A percentile compares a stretch with the other conserved stretches of the same genome.
Evolutionary conservation across 2,113 vertebrate species (phyloP).

Genomic region (Protomyctophum bolini): DNA sequence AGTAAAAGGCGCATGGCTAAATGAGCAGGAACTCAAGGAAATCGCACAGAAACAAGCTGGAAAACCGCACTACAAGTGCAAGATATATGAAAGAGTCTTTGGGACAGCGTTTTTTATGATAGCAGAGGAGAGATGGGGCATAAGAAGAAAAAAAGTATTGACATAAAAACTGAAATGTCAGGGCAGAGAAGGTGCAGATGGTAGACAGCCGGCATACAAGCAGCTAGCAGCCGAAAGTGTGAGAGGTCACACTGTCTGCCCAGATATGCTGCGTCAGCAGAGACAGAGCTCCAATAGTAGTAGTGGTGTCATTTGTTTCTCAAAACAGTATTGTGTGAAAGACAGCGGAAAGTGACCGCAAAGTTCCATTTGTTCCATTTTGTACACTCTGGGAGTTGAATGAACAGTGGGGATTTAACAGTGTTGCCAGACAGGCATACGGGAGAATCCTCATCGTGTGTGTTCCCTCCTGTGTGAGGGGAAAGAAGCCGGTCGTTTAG

Average conservation of each 20-base stretch:
- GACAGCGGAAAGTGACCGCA: too few species aligned
- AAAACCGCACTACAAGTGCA: constrained; percentile 1
- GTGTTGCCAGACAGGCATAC: too few species aligned
- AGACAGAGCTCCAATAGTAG: constrained; percentile 22
- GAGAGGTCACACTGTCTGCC: constrained; percentile 44
- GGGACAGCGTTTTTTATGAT: constrained; percentile 47
- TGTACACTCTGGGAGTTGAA: too few species aligned
- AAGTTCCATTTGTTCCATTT: too few species aligned
- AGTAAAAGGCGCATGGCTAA: too few species aligned
- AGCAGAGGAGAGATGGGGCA: constrained; percentile 52
- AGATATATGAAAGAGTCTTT: constrained; percentile 38
- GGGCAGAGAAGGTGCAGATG: constrained; percentile 16
- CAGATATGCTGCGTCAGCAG: constrained; percentile 54
- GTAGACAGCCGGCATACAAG: constrained; percentile 29
- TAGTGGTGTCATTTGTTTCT: constrained; percentile 36
- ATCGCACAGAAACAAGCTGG: not conserved
- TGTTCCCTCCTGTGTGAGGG: not conserved
- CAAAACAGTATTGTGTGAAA: not conserved
- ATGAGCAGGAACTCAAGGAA: not conserved
- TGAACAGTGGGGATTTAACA: too few species aligned
- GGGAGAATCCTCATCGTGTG: not conserved
- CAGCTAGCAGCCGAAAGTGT: constrained; percentile 8
- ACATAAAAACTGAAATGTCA: constrained; percentile 64
- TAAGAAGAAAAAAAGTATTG: constrained; percentile 14
- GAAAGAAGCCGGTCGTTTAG: constrained; percentile 12